phyloP scores from a whole-genome alignment of 92 coral and sea anemone species.

The Ricordea florida region DNA sequence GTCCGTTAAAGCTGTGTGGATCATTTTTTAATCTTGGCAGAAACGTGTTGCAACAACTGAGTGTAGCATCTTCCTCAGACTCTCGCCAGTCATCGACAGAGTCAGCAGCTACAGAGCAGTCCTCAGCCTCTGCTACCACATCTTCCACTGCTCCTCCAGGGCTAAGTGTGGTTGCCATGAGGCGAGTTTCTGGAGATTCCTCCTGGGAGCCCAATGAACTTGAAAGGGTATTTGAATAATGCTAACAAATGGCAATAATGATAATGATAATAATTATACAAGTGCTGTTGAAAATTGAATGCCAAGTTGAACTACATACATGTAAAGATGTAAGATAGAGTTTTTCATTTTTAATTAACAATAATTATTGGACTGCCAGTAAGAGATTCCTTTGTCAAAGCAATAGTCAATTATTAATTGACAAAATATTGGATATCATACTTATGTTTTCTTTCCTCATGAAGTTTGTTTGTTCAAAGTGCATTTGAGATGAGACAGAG shows the following conservation, averaged over 20 bases:
- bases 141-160: constrained; percentile 64
- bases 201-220: constrained; percentile 65
- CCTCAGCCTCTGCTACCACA: constrained; percentile 18
- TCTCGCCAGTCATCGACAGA: background rate
- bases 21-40: constrained; percentile 7
- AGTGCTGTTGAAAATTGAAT: background rate
- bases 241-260: background rate
- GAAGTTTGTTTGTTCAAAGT: no score
- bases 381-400: no score
- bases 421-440: no score
- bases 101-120: constrained; percentile 18
- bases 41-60: background rate
- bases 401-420: no score
- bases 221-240: constrained; percentile 50
- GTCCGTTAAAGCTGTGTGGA: constrained; percentile 90
- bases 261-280: background rate
- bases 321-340: no score
- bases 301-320: background rate
- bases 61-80: background rate
- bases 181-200: constrained; percentile 73
- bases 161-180: constrained; percentile 74
- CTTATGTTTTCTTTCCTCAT: no score
- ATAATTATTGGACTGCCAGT: no score
- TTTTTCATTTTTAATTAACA: no score
- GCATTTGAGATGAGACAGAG: no score